Evolutionary conservation across 2,797 vertebrate genomes (phyloP), one percentile per base, ranked within the genome.

Genomic region (Brachymystax lenok): DNA sequence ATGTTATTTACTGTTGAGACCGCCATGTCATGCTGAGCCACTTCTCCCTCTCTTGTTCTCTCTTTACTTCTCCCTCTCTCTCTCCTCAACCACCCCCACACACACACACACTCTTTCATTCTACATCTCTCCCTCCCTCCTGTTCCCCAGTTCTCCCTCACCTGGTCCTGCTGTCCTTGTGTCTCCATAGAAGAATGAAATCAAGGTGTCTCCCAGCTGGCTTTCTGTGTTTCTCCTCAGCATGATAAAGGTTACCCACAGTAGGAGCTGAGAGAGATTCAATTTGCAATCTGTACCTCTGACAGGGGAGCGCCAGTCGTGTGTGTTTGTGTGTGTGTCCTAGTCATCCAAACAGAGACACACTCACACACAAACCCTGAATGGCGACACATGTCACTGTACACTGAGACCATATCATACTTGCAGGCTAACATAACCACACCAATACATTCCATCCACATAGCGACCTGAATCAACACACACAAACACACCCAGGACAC

Each of bases 231-330:
- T 74, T 71, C 77, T 82, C 82, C 82, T 85, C 84, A 8, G 84
- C 83, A 76, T 74, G 51, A 74, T 88, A 89, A 84, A 90, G 89
- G 89, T 91, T 89, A 91, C 80, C 84, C 87, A 84, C 85, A 72
- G 83, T 69, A 73, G 71, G 40, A 79, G 82, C 81, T 79, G 68
- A 80, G 59, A 83, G 80, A 84, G 84, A 91, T 86, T 87, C 83
- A 88, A 89, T 91, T 89, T 88, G 84, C 86, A 89, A 82, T 88
- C 84, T 83, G 82, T 79, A 68, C 80, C 75, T 80, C 79, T 88
- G 77, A 33, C 79, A 0, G 54, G 69, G 54, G 33, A 82, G 77
- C 75, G 78, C 77, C 73, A 74, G 54, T 54, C 68, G 30, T 70
- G 71, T 61, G 61, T 19, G 67, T 61, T 33, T 40, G 75, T 46